Conservation (phyloP, 2,113 vertebrate species). For the Puma concolor region DNA sequence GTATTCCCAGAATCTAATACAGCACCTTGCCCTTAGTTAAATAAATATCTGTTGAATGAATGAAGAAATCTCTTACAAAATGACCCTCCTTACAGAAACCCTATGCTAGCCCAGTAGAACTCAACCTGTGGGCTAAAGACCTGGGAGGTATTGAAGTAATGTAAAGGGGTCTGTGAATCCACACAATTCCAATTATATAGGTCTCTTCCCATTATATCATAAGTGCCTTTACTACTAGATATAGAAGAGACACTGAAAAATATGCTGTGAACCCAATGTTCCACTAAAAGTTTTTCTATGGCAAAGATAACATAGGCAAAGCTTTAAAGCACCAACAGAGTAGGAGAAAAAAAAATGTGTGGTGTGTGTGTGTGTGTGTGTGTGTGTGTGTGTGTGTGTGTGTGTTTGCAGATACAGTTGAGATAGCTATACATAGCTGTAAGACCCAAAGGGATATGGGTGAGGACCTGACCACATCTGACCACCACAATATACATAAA, state of each 20-base stretch:
- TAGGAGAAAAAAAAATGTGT: background rate
- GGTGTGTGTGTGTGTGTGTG: background rate
- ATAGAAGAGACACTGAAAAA: background rate
- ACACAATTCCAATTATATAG: background rate
- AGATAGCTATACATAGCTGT: background rate
- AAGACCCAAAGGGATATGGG: background rate
- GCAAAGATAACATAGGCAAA: background rate
- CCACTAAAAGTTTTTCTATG: background rate
- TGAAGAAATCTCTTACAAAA: background rate
- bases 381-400: background rate
- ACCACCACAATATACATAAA: background rate
- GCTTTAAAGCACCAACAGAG: background rate
- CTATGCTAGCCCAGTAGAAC: background rate
- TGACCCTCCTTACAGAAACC: background rate
- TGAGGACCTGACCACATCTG: background rate
- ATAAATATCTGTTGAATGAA: background rate
- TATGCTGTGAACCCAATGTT: background rate
- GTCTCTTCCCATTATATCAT: background rate
- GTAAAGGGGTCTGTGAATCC: background rate
- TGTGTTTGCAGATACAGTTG: background rate
- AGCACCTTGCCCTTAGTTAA: background rate
- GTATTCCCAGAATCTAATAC: background rate
- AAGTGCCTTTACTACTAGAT: background rate
- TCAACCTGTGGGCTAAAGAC: background rate
- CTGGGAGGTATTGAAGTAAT: background rate